Conservation (phyloP, 2,888 invertebrate genomes). For the Chaetogeoica ovagalla region DNA sequence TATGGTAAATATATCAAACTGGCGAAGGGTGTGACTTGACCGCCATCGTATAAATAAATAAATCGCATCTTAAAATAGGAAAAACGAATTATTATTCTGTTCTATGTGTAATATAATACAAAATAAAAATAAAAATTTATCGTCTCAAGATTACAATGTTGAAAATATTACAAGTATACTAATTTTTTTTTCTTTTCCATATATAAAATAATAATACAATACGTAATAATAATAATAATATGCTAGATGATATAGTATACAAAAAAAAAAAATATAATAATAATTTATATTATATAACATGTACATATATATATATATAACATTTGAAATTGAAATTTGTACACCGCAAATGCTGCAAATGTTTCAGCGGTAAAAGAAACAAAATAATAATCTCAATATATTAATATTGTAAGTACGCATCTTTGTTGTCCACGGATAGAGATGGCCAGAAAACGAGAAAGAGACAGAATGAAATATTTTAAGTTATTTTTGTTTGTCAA, state of each 20-base stretch:
- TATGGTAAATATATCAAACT: too few relatives aligned
- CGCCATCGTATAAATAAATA: constrained; percentile 11
- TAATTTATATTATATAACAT: constrained; percentile 9
- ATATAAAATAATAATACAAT: constrained; percentile 41
- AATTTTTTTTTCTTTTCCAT: neutral
- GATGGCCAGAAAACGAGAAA: neutral
- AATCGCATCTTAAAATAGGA: constrained; percentile 18
- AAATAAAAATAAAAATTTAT: constrained; percentile 33
- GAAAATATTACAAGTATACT: constrained; percentile 34
- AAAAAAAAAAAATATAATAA: constrained; percentile 35
- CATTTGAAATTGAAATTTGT: constrained; percentile 44
- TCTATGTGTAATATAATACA: constrained; percentile 4
- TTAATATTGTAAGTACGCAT: neutral
- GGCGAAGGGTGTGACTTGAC: too few relatives aligned
- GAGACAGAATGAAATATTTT: constrained; percentile 16
- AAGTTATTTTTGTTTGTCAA: neutral
- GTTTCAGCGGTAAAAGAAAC: neutral
- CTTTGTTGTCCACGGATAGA: neutral
- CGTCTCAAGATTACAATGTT: constrained; percentile 2
- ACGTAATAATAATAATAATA: neutral
- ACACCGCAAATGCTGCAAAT: constrained; percentile 6
- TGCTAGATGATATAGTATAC: constrained; percentile 41
- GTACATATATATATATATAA: constrained; percentile 8
- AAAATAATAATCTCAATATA: neutral
- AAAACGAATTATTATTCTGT: constrained; percentile 40